Percentiles rank a stretch among this genome's conserved stretches.
Conservation (phyloP, 1,140 invertebrate species). For the Spodoptera frugiperda region DNA sequence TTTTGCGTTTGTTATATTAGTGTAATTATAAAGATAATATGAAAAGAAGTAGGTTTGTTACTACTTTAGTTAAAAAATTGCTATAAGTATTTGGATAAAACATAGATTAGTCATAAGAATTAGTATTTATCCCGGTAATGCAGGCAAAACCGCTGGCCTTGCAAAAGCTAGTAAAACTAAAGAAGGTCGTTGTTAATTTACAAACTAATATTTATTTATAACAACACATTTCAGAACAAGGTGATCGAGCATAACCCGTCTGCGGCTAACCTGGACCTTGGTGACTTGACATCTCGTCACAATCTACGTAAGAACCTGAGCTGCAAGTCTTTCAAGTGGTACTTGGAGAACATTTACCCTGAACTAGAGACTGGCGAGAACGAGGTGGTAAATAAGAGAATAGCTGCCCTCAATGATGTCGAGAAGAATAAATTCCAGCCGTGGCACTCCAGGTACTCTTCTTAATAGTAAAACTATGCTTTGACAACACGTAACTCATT, state of each 20-base stretch:
- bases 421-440: slow-evolving; percentile 90
- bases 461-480: too few relatives aligned
- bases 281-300: slow-evolving; percentile 92
- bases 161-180: too few relatives aligned
- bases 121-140: too few relatives aligned
- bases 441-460: slow-evolving; percentile 89
- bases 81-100: too few relatives aligned
- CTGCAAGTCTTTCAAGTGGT: slow-evolving; percentile 97
- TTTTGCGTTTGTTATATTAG: too few relatives aligned
- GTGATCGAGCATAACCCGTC: slow-evolving; percentile 91
- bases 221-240: slow-evolving; percentile 88
- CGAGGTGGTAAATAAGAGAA: slow-evolving; percentile 87
- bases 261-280: slow-evolving; percentile 89
- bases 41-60: too few relatives aligned
- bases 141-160: too few relatives aligned
- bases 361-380: slow-evolving; percentile 91
- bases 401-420: slow-evolving; percentile 82
- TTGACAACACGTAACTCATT: too few relatives aligned
- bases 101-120: too few relatives aligned
- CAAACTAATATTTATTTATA: neutral
- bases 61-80: too few relatives aligned
- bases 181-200: neutral
- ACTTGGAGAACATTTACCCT: slow-evolving; percentile 96
- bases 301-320: slow-evolving; percentile 90
- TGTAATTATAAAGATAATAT: too few relatives aligned